These are phyloP conservation scores for Nycticorax nycticorax DNA, from an alignment of 2,113 vertebrate genomes.

Conservation along the genomic window DNA sequence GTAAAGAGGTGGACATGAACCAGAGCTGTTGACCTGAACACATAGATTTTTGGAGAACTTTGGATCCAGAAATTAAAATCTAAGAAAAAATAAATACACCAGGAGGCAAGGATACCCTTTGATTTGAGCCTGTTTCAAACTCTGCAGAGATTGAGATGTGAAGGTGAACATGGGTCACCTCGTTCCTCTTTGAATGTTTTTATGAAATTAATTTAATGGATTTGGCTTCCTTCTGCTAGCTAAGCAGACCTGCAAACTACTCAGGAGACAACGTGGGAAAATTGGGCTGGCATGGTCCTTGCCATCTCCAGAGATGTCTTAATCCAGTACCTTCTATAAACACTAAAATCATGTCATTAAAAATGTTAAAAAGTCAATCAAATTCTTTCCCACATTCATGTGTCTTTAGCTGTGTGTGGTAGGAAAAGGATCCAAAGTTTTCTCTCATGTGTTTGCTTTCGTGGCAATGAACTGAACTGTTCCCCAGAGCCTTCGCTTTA, in stretches of 20 bases:
- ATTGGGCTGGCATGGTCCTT: neutral
- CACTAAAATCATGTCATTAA: neutral
- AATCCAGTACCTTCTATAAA: neutral
- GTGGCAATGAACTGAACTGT: neutral
- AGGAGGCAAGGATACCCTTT: neutral
- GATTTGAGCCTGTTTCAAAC: neutral
- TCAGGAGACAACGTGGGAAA: neutral
- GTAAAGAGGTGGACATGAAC: neutral
- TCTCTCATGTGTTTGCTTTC: slow-evolving; percentile 21
- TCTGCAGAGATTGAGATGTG: neutral
- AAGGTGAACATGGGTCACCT: neutral
- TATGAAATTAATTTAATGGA: neutral
- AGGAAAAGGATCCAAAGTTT: slow-evolving; percentile 43
- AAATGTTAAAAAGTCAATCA: neutral
- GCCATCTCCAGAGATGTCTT: neutral
- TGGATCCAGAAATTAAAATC: neutral
- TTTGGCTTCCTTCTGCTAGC: neutral
- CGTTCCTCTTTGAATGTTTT: neutral
- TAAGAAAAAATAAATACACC: slow-evolving; percentile 4
- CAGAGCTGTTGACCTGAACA: neutral
- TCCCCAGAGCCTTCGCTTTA: neutral
- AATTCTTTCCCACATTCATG: neutral
- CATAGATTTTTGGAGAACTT: neutral
- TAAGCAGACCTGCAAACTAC: neutral
- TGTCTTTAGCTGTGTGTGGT: slow-evolving; percentile 31